A percentile compares a stretch with the other conserved stretches of the same genome.
Conservation (phyloP, 2,888 invertebrate species). For the Girardia tigrina region DNA sequence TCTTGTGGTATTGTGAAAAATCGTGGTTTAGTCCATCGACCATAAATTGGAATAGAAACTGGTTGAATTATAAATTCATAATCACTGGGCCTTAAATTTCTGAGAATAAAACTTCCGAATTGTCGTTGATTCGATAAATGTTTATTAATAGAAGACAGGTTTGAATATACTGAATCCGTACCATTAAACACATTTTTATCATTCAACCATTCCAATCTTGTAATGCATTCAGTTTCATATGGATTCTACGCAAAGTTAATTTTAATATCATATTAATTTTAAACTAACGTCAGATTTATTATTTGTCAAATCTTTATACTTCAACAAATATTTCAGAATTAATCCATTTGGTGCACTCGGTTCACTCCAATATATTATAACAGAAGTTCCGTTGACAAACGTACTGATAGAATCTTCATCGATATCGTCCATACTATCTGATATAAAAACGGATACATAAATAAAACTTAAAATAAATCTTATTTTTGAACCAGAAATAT, state of each 20-base stretch:
- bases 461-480: background rate
- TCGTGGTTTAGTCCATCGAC: slow-evolving; percentile 39
- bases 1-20: background rate
- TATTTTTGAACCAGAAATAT: background rate
- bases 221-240: background rate
- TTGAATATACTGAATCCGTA: background rate
- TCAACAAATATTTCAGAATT: background rate
- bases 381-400: background rate
- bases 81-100: slow-evolving; percentile 55
- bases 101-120: background rate
- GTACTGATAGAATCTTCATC: background rate
- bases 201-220: background rate
- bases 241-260: background rate
- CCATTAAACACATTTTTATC: background rate
- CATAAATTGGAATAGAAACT: slow-evolving; percentile 61
- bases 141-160: too few relatives aligned
- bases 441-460: background rate
- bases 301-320: background rate
- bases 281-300: too few relatives aligned
- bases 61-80: slow-evolving; percentile 67
- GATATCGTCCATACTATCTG: background rate
- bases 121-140: background rate
- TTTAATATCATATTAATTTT: too few relatives aligned
- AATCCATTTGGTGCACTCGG: slow-evolving; percentile 13
- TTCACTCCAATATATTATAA: background rate